phyloP scores from a whole-genome alignment of 2,113 vertebrate genomes.

The Cyrtonyx montezumae region DNA sequence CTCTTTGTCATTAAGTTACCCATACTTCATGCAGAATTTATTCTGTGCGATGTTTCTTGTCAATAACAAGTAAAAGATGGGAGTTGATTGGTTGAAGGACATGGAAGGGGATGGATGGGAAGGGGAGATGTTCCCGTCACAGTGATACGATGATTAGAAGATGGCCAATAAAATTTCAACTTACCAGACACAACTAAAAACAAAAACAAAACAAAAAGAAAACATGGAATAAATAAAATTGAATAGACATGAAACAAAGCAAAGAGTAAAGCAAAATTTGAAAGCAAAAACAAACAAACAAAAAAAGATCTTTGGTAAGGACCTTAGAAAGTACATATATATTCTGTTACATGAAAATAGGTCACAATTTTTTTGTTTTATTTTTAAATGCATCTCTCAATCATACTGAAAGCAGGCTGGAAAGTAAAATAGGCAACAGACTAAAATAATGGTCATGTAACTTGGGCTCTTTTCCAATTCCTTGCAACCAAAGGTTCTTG shows the following conservation, averaged over 20 bases:
- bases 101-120: constrained; percentile 91
- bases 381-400: not conserved
- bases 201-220: constrained; percentile 85
- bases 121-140: constrained; percentile 92
- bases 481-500: not conserved
- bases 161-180: constrained; percentile 98
- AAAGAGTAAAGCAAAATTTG: constrained; percentile 71
- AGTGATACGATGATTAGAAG: constrained; percentile 91
- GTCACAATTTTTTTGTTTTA: not conserved
- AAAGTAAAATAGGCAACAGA: not conserved
- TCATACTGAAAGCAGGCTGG: not conserved
- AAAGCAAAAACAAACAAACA: constrained; percentile 38
- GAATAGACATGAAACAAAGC: constrained; percentile 67
- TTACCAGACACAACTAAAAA: constrained; percentile 99
- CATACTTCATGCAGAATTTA: constrained; percentile 84
- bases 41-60: constrained; percentile 88
- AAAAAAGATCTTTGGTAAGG: constrained; percentile 35
- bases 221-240: constrained; percentile 87
- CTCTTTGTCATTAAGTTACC: constrained; percentile 89
- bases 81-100: constrained; percentile 91
- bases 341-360: constrained; percentile 25
- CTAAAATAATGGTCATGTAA: not conserved
- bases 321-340: constrained; percentile 41
- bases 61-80: constrained; percentile 91
- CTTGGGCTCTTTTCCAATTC: not conserved